phyloP scores from a whole-genome alignment of 2,888 invertebrate species.

The Xanthorhoe spadicearia region DNA sequence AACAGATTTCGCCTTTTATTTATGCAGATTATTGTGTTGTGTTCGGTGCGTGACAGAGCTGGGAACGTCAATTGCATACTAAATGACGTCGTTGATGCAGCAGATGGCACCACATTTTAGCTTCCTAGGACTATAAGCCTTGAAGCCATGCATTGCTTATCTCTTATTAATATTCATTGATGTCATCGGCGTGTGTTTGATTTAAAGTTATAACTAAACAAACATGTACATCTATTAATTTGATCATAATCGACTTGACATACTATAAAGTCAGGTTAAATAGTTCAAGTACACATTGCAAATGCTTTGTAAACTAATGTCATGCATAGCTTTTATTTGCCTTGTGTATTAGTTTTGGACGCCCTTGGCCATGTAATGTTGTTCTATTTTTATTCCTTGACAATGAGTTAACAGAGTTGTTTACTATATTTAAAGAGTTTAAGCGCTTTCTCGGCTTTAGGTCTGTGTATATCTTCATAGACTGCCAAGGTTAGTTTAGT shows the following conservation, averaged over 20 bases:
- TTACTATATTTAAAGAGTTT: conserved; percentile 12
- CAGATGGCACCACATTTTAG: conserved; percentile 6
- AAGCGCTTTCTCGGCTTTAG: conserved; percentile 6
- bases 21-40: conserved; percentile 47
- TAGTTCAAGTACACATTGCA: conserved; percentile 40
- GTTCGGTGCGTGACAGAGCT: conserved; percentile 35
- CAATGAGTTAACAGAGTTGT: conserved; percentile 33
- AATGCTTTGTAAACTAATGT: conserved; percentile 40
- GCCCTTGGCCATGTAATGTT: conserved; percentile 26
- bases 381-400: conserved; percentile 5
- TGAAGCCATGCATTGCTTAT: background rate
- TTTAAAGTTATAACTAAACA: too few relatives aligned
- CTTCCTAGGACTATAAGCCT: conserved; percentile 16
- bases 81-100: conserved; percentile 18
- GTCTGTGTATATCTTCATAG: conserved; percentile 5
- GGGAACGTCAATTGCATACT: conserved; percentile 37
- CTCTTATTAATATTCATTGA: background rate
- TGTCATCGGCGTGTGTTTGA: background rate
- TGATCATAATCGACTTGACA: too few relatives aligned
- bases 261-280: conserved; percentile 40
- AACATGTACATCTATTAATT: too few relatives aligned
- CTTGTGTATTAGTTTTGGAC: conserved; percentile 25
- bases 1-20: conserved; percentile 50
- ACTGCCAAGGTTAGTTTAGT: background rate
- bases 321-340: conserved; percentile 35